Base-by-base conservation (phyloP, 2,888 invertebrate genomes). In the Galeruca laticollis region DNA sequence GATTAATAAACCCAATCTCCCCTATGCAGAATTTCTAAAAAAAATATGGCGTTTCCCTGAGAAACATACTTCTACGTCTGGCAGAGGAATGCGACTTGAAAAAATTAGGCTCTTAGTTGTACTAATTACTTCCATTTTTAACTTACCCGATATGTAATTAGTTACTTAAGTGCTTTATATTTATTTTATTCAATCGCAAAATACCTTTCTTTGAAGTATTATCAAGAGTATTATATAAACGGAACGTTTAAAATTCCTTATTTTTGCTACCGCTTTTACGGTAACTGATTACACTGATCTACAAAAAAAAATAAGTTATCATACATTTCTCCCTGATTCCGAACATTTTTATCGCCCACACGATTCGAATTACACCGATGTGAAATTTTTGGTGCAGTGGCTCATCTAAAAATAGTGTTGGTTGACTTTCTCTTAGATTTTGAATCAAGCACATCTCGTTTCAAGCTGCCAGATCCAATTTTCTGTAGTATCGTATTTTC, bases 71-170 rank as follows among this genome's bases (percentile, higher is more conserved):
- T 54, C 11, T 6, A n/a, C 21, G 13, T 26, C 31, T 31, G 26
- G 26, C 26, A 13, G 54, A 54, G 31, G 54, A n/a, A 54, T 54
- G 54, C 4, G 54, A 31, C 31, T 54, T 26, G 26, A 52, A 49
- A 51, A 54, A 54, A 54, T 54, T 52, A 49, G 62, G 62, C 52
- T 51, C 35, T 49, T 51, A 26, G 51, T 47, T 47, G 26, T 60
- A 26, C 62, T 62, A 62, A 62, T 62, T 62, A 37, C 37, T 52
- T 35, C 62, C 62, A 62, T 62, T 62, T 62, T 62, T 52, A 62
- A 62, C 62, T 62, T n/a, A 37, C 13, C 20, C 26, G 37, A 21
- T 62, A 35, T 37, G 62, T 15, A 52, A 62, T 62, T 62, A 61
- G 33, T 54, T 54, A 54, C n/a, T 31, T 31, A 31, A 54, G 54